These are phyloP conservation scores for Gymnoscopelus microlampas DNA, from an alignment of 2,797 vertebrate species.

Conservation along the genomic window DNA sequence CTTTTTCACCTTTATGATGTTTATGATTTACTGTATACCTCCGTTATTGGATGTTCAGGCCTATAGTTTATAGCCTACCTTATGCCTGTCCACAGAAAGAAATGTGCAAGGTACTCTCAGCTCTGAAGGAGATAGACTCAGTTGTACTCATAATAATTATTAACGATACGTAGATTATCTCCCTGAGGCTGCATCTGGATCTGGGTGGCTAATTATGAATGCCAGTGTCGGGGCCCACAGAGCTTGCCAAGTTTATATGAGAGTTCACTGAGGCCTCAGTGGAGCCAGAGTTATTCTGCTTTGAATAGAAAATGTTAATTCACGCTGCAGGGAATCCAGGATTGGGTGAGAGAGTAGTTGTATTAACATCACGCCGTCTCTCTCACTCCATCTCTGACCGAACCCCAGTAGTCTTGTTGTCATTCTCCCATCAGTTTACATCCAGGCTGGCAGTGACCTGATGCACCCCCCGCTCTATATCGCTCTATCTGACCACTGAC, in stretches of 20 bases:
- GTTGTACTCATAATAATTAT: conserved; percentile 41
- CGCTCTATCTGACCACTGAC: conserved; percentile 39
- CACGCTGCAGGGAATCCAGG: conserved; percentile 72
- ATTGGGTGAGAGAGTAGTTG: conserved; percentile 69
- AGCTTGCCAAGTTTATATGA: conserved; percentile 76
- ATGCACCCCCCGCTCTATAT: conserved; percentile 9
- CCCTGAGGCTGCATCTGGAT: conserved; percentile 52
- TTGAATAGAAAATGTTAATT: conserved; percentile 84
- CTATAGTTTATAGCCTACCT: background rate
- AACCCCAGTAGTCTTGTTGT: conserved; percentile 39
- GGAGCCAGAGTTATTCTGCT: conserved; percentile 71
- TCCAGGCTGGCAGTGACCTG: conserved; percentile 37
- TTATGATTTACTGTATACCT: background rate
- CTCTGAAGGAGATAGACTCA: conserved; percentile 29
- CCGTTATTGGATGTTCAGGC: background rate
- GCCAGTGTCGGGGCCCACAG: conserved; percentile 61
- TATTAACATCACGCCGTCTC: conserved; percentile 50
- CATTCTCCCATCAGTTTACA: conserved; percentile 53
- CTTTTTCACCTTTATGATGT: too few species aligned
- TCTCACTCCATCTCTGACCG: conserved; percentile 50
- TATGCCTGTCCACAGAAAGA: conserved; percentile 3
- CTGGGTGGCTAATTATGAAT: conserved; percentile 70
- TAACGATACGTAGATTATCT: conserved; percentile 42
- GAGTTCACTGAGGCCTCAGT: conserved; percentile 74
- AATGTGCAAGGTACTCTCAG: background rate